phyloP scores from a whole-genome alignment of 2,888 invertebrate genomes.

The Sarcophaga subvicina region DNA sequence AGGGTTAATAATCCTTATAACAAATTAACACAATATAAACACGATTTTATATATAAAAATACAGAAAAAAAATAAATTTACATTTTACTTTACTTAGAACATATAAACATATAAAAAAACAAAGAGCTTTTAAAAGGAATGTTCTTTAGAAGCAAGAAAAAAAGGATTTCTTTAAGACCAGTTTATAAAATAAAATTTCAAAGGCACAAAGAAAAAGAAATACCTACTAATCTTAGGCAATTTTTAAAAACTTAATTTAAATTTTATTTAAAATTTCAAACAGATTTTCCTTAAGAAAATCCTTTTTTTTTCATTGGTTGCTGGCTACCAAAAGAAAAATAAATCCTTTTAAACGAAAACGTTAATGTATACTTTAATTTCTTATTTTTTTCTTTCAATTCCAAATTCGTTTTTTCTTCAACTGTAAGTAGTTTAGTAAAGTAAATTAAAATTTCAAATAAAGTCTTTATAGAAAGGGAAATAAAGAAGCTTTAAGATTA shows the following conservation, averaged over 20 bases:
- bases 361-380: not conserved
- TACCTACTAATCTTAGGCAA: constrained; percentile 14
- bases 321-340: not conserved
- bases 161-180: constrained; percentile 4
- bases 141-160: not conserved
- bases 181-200: constrained; percentile 2
- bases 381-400: constrained; percentile 6
- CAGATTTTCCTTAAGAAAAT: not conserved
- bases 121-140: not conserved
- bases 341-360: constrained; percentile 1
- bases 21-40: constrained; percentile 80
- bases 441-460: constrained; percentile 53
- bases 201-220: not conserved
- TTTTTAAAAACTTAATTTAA: constrained; percentile 21
- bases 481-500: not conserved
- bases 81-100: not conserved
- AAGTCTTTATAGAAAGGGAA: not conserved
- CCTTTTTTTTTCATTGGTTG: constrained; percentile 3
- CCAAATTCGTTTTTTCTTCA: not conserved
- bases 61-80: not conserved
- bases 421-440: constrained; percentile 50
- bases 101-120: not conserved
- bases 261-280: not conserved
- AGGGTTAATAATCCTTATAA: constrained; percentile 74
- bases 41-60: constrained; percentile 35